These are phyloP conservation scores for Embiotoca jacksoni DNA, from an alignment of 2,113 vertebrate species.

Conservation along the genomic window DNA sequence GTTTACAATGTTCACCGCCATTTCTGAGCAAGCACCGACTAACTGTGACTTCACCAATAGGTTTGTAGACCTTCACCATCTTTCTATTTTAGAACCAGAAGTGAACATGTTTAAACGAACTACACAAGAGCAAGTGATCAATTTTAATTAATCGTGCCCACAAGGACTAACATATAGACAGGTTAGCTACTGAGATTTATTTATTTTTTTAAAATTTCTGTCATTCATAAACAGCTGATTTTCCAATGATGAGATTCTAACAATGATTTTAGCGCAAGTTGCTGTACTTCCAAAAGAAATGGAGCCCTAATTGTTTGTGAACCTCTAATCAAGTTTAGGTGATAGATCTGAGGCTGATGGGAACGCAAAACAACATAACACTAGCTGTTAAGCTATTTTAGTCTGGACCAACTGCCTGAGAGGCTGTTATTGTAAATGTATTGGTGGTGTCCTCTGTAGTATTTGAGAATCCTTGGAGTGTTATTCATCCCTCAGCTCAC, in stretches of 20 bases:
- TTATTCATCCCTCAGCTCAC: conserved; percentile 39
- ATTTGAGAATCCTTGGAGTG: conserved; percentile 33
- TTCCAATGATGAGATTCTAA: no score
- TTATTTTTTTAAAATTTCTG: no score
- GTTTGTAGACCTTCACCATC: no score
- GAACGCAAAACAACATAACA: not conserved
- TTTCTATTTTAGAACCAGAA: no score
- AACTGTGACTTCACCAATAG: no score
- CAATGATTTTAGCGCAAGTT: no score
- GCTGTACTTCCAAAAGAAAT: not conserved
- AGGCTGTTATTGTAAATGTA: not conserved
- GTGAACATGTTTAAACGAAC: no score
- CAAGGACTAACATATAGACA: no score
- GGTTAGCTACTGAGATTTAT: no score
- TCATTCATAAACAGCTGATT: no score
- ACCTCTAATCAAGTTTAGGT: not conserved
- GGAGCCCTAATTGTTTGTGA: not conserved
- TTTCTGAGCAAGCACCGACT: not conserved
- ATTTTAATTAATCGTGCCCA: no score
- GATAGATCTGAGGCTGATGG: not conserved
- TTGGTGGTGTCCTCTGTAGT: not conserved
- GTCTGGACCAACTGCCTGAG: not conserved
- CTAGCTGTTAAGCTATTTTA: not conserved
- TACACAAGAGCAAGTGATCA: no score
- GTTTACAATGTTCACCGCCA: not conserved